Evolutionary conservation across 2,888 invertebrate species (phyloP).

Genomic region (Sinohyriopsis cumingii): DNA sequence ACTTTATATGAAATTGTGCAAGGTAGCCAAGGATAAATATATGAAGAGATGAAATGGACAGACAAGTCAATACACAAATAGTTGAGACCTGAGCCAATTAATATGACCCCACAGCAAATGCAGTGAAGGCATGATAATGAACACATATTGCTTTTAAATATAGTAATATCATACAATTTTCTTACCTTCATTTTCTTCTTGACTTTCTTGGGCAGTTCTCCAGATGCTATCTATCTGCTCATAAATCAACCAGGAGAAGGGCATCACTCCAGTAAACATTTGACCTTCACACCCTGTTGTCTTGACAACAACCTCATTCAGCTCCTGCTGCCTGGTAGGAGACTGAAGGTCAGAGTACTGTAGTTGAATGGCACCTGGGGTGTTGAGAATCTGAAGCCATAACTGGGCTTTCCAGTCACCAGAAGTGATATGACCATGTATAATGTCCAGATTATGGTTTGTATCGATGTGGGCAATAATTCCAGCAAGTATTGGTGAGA

Average conservation of each 20-base stretch:
- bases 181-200: slow-evolving; percentile 9
- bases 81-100: no score
- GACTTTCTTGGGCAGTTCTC: slow-evolving; percentile 13
- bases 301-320: slow-evolving; percentile 50
- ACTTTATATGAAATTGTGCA: no score
- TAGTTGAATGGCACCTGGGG: slow-evolving; percentile 35
- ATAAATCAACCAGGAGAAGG: slow-evolving; percentile 64
- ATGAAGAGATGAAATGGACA: no score
- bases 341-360: slow-evolving; percentile 44
- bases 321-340: slow-evolving; percentile 38
- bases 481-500: slow-evolving; percentile 60
- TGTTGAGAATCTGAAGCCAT: slow-evolving; percentile 54
- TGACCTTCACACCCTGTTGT: slow-evolving; percentile 45
- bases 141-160: no score
- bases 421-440: slow-evolving; percentile 12
- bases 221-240: slow-evolving; percentile 31
- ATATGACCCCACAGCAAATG: no score
- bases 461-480: slow-evolving; percentile 63
- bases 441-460: slow-evolving; percentile 59
- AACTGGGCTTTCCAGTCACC: slow-evolving; percentile 45
- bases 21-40: no score
- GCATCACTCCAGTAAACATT: slow-evolving; percentile 41
- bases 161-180: no score
- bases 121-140: no score
- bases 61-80: no score